These are phyloP conservation scores for Myodes glareolus DNA, from an alignment of 2,113 vertebrate genomes.

Conservation along the genomic window DNA sequence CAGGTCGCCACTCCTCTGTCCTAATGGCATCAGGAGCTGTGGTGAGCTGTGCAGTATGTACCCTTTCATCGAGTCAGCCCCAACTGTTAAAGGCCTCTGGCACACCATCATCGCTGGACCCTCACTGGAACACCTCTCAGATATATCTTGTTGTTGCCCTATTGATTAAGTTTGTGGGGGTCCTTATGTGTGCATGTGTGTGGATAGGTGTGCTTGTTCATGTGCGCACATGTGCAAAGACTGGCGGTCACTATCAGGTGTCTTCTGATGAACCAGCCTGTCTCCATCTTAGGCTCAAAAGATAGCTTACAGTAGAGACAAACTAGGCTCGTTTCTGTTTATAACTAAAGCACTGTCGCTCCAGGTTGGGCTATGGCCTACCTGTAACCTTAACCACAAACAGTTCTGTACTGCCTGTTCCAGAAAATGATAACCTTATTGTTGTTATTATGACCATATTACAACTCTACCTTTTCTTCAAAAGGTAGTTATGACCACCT, in stretches of 20 bases:
- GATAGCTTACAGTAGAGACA: neutral
- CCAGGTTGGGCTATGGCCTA: neutral
- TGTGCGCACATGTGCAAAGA: neutral
- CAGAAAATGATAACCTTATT: neutral
- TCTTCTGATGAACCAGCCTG: neutral
- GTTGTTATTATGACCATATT: neutral
- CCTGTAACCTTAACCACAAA: neutral
- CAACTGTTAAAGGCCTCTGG: neutral
- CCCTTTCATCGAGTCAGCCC: neutral
- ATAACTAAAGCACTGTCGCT: neutral
- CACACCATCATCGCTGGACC: no score
- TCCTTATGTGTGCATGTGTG: neutral
- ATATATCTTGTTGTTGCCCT: neutral
- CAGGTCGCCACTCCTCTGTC: neutral
- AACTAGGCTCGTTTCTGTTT: neutral
- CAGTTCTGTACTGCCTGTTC: neutral
- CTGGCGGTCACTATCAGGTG: neutral
- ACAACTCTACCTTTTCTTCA: neutral
- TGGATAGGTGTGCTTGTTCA: neutral
- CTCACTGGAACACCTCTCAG: no score
- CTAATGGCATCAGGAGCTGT: neutral
- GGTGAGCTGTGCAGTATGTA: neutral
- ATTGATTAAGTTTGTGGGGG: neutral
- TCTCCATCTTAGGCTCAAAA: neutral
- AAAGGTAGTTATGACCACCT: neutral